Percentiles rank a stretch among this genome's conserved stretches.
Conservation (phyloP, 2,888 invertebrate species). For the Ophioninae sp. region DNA sequence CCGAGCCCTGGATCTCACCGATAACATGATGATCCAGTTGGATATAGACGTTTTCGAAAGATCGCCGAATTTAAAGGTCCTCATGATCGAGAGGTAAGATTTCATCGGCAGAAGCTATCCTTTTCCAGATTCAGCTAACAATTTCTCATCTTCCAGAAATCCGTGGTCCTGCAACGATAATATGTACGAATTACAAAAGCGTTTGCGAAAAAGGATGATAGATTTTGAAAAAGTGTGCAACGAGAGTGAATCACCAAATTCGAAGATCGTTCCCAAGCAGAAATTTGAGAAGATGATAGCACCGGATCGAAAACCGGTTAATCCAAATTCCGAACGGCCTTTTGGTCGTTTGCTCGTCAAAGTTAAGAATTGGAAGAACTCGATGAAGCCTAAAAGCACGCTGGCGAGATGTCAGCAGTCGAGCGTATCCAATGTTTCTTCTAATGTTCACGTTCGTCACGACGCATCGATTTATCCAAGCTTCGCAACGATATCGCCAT, state of each 20-base stretch:
- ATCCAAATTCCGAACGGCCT: slow-evolving; percentile 3
- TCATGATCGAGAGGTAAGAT: slow-evolving; percentile 71
- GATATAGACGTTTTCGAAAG: slow-evolving; percentile 62
- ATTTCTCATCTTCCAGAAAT: slow-evolving; percentile 68
- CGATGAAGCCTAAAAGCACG: slow-evolving; percentile 30
- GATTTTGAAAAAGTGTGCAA: slow-evolving; percentile 64
- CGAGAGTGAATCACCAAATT: slow-evolving; percentile 4
- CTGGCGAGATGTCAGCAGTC: slow-evolving; percentile 6
- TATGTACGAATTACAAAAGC: slow-evolving; percentile 67
- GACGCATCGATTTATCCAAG: slow-evolving; percentile 16
- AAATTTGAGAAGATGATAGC: slow-evolving; percentile 60
- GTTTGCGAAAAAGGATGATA: slow-evolving; percentile 65
- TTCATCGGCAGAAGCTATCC: neutral
- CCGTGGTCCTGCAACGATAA: slow-evolving; percentile 74
- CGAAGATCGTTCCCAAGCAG: slow-evolving; percentile 32
- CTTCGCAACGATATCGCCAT: slow-evolving; percentile 64
- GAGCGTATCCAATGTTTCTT: neutral
- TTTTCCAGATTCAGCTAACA: neutral
- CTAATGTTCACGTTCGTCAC: neutral
- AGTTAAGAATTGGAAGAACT: slow-evolving; percentile 41
- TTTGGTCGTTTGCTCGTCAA: slow-evolving; percentile 38
- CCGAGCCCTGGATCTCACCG: slow-evolving; percentile 74
- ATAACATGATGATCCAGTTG: slow-evolving; percentile 74
- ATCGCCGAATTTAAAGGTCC: slow-evolving; percentile 64
- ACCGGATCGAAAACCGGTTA: neutral